Evolutionary conservation across 2,113 vertebrate species (phyloP).

Genomic region (Himantopus leucocephalus): DNA sequence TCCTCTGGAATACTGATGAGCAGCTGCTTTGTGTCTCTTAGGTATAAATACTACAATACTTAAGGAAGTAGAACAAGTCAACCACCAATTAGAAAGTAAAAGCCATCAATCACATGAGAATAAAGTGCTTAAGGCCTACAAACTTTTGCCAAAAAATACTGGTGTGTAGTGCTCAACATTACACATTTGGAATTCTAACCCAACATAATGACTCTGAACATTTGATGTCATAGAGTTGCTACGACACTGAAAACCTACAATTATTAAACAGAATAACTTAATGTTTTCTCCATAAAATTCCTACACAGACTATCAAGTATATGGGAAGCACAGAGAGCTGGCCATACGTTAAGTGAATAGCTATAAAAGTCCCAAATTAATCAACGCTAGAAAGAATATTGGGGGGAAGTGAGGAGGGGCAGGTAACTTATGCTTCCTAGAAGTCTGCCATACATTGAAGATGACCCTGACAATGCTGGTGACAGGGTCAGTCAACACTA

Average conservation of each 20-base stretch:
- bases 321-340: neutral
- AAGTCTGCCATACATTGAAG: neutral
- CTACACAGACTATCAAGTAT: neutral
- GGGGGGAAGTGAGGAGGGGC: neutral
- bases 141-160: neutral
- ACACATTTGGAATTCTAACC: conserved; percentile 3
- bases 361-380: neutral
- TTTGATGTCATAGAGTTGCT: neutral
- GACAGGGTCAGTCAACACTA: neutral
- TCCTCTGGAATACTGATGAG: conserved; percentile 84
- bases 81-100: conserved; percentile 29
- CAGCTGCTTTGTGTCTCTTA: conserved; percentile 56
- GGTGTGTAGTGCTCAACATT: neutral
- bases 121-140: conserved; percentile 4
- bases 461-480: neutral
- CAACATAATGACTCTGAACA: neutral
- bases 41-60: conserved; percentile 45
- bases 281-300: neutral
- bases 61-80: conserved; percentile 42
- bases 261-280: neutral
- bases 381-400: neutral
- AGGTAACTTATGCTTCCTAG: neutral
- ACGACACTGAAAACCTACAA: neutral
- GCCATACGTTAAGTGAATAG: neutral
- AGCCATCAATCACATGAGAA: conserved; percentile 21